Evolutionary conservation across 1,140 invertebrate genomes (phyloP).

Genomic region (Camponotus floridanus): DNA sequence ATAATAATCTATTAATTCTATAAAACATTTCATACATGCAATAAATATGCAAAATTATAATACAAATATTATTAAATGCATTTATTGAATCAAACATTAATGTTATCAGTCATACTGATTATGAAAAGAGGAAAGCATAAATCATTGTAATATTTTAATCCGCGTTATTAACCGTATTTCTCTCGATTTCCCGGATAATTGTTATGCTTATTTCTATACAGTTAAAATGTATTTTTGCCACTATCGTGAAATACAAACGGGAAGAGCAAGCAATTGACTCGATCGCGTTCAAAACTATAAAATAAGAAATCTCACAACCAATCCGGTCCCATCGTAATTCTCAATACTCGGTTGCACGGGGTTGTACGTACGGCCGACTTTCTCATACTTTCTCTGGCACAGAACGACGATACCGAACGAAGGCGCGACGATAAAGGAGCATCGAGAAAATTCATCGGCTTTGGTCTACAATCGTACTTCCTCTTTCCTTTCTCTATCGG

Average conservation of each 20-base stretch:
- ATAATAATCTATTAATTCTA: background rate
- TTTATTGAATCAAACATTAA: background rate
- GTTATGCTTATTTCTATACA: conserved; percentile 32
- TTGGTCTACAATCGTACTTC: background rate
- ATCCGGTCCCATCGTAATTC: conserved; percentile 45
- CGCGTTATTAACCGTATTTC: background rate
- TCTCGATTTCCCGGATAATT: conserved; percentile 6
- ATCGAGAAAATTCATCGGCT: conserved; percentile 60
- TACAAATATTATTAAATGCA: background rate
- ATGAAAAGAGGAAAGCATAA: background rate
- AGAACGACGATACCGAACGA: conserved; percentile 23
- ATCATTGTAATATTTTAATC: background rate
- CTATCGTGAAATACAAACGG: background rate
- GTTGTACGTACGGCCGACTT: conserved; percentile 57
- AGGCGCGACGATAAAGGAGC: conserved; percentile 60
- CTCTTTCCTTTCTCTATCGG: background rate
- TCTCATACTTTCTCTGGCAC: conserved; percentile 48
- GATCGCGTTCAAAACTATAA: conserved; percentile 44
- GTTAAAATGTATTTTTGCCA: conserved; percentile 12
- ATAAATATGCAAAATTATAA: background rate
- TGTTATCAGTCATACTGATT: background rate
- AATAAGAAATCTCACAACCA: conserved; percentile 58
- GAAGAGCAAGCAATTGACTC: conserved; percentile 38
- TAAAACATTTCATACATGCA: background rate
- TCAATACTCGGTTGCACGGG: conserved; percentile 33